These are phyloP conservation scores for Lithosia quadra DNA, from an alignment of 2,888 invertebrate species.

Conservation along the genomic window DNA sequence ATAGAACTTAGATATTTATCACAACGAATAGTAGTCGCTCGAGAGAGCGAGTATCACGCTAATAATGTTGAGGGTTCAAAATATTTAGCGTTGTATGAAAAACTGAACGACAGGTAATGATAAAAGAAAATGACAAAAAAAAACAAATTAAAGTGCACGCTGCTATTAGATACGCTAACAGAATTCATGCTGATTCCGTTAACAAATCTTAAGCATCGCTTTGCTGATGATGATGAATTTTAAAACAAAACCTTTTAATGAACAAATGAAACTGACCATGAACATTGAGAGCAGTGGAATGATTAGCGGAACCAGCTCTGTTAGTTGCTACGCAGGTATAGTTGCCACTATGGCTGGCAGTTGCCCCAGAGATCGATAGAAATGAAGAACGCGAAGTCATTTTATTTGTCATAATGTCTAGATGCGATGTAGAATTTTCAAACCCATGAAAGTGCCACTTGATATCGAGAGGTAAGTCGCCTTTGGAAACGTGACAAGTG, in stretches of 20 bases:
- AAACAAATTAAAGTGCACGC: constrained; percentile 60
- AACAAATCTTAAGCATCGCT: constrained; percentile 66
- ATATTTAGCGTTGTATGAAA: constrained; percentile 33
- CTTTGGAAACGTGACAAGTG: constrained; percentile 90
- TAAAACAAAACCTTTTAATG: constrained; percentile 50
- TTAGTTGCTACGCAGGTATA: constrained; percentile 93
- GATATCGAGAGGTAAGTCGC: constrained; percentile 91
- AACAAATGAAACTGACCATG: constrained; percentile 82
- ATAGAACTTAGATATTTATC: not conserved
- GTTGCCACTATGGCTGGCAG: constrained; percentile 90
- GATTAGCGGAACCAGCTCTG: constrained; percentile 89
- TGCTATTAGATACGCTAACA: constrained; percentile 64
- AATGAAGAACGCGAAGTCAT: constrained; percentile 90
- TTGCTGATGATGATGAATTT: constrained; percentile 56
- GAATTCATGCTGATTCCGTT: constrained; percentile 78
- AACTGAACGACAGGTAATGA: constrained; percentile 45
- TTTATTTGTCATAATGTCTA: constrained; percentile 88
- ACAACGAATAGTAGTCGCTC: not conserved
- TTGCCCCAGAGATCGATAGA: constrained; percentile 90
- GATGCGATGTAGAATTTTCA: constrained; percentile 85
- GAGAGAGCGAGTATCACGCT: not conserved
- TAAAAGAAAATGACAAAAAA: constrained; percentile 52
- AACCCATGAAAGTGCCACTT: constrained; percentile 92
- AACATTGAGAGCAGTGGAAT: constrained; percentile 88
- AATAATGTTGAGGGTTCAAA: constrained; percentile 4